Conservation (phyloP, 2,888 invertebrate species). For the Cremastobaeus sp. region DNA sequence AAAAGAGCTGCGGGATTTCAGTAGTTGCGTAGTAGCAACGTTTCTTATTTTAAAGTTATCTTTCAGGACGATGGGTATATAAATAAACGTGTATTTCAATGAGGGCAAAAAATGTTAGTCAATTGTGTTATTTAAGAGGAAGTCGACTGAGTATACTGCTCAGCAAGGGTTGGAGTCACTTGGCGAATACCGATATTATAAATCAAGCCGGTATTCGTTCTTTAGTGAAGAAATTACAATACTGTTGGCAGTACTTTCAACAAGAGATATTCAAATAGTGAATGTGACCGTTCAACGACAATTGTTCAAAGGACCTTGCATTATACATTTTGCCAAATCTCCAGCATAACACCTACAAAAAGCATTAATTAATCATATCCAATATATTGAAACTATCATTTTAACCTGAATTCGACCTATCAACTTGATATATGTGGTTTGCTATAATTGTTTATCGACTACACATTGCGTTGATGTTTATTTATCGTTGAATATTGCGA, state of each 20-base stretch:
- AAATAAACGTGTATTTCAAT: slow-evolving; percentile 32
- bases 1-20: too few species aligned
- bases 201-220: slow-evolving; percentile 42
- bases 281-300: slow-evolving; percentile 41
- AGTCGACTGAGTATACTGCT: neutral
- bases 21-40: too few species aligned
- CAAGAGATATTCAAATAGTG: slow-evolving; percentile 42
- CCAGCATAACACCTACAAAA: slow-evolving; percentile 39
- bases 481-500: neutral
- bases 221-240: slow-evolving; percentile 52
- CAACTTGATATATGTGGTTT: neutral
- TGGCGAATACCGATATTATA: slow-evolving; percentile 36
- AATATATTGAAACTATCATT: slow-evolving; percentile 42
- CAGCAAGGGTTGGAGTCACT: slow-evolving; percentile 11
- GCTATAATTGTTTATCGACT: slow-evolving; percentile 22
- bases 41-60: slow-evolving; percentile 17
- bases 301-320: slow-evolving; percentile 42
- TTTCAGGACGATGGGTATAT: slow-evolving; percentile 4
- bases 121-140: slow-evolving; percentile 47
- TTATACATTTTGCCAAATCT: slow-evolving; percentile 46
- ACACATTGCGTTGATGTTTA: neutral
- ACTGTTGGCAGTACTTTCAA: slow-evolving; percentile 43
- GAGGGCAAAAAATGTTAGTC: slow-evolving; percentile 37
- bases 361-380: slow-evolving; percentile 47
- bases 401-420: slow-evolving; percentile 30